These are phyloP conservation scores for Mythimna impura DNA, from an alignment of 2,888 invertebrate genomes.

Conservation along the genomic window DNA sequence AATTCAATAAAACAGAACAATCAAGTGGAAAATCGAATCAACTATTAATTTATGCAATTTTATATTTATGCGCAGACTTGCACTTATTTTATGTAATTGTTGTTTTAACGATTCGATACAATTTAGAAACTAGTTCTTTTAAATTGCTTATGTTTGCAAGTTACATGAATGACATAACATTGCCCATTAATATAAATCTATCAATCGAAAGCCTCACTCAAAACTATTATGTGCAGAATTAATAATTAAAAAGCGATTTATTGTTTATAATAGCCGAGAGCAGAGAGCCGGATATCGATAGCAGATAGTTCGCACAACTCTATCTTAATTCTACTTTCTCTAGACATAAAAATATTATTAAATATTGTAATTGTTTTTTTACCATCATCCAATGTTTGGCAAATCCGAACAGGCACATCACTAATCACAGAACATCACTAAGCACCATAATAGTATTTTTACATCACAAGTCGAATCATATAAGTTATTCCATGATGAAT, in stretches of 20 bases:
- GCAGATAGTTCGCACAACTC: constrained; percentile 43
- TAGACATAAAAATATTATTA: constrained; percentile 22
- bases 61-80: constrained; percentile 3
- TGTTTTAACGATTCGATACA: constrained; percentile 28
- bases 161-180: constrained; percentile 45
- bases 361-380: constrained; percentile 24
- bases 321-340: constrained; percentile 55
- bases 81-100: constrained; percentile 15
- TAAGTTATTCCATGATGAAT: constrained; percentile 67
- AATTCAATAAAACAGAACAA: constrained; percentile 37
- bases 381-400: constrained; percentile 47
- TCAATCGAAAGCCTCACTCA: constrained; percentile 35
- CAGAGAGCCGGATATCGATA: constrained; percentile 43
- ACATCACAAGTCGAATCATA: constrained; percentile 55
- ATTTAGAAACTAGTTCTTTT: constrained; percentile 46
- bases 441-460: constrained; percentile 56
- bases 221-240: constrained; percentile 54
- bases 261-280: constrained; percentile 40
- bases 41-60: constrained; percentile 7
- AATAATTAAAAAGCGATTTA: constrained; percentile 59
- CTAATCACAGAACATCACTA: constrained; percentile 63
- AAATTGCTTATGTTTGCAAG: constrained; percentile 17
- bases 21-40: constrained; percentile 20
- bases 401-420: constrained; percentile 61
- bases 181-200: constrained; percentile 27